A percentile compares a stretch with the other conserved stretches of the same genome.
Evolutionary conservation across 1,140 invertebrate species (phyloP).

Genomic region (Cotesia vestalis): DNA sequence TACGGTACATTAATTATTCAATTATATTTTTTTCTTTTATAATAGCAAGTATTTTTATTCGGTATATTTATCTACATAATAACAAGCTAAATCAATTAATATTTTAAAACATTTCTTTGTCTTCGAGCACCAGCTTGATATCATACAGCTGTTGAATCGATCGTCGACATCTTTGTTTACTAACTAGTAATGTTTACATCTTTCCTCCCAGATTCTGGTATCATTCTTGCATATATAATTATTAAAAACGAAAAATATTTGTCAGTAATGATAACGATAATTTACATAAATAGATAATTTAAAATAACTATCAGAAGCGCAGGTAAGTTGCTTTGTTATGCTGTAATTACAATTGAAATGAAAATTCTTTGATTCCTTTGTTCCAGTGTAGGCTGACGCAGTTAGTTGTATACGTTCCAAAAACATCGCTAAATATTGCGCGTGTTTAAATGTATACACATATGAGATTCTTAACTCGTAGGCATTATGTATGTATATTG

Average conservation of each 20-base stretch:
- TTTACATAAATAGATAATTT: no score
- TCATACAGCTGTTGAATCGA: slow-evolving; percentile 59
- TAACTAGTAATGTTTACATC: slow-evolving; percentile 37
- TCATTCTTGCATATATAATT: background rate
- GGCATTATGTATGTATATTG: background rate
- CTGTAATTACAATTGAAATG: background rate
- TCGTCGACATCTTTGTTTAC: slow-evolving; percentile 56
- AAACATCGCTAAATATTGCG: slow-evolving; percentile 12
- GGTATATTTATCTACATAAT: background rate
- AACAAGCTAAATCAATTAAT: slow-evolving; percentile 23
- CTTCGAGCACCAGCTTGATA: background rate
- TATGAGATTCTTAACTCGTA: background rate
- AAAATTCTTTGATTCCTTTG: slow-evolving; percentile 9
- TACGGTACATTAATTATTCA: slow-evolving; percentile 53
- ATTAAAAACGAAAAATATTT: background rate
- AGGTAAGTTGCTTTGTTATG: no score
- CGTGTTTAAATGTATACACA: background rate
- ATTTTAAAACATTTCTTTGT: slow-evolving; percentile 16
- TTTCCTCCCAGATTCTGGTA: background rate
- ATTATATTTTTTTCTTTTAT: background rate
- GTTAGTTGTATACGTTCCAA: slow-evolving; percentile 13
- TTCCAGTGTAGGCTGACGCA: slow-evolving; percentile 5
- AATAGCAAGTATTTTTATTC: background rate
- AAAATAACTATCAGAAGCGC: no score
- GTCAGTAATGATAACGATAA: background rate